Conservation (phyloP, 2,797 vertebrate genomes). For the Protonibea diacanthus region DNA sequence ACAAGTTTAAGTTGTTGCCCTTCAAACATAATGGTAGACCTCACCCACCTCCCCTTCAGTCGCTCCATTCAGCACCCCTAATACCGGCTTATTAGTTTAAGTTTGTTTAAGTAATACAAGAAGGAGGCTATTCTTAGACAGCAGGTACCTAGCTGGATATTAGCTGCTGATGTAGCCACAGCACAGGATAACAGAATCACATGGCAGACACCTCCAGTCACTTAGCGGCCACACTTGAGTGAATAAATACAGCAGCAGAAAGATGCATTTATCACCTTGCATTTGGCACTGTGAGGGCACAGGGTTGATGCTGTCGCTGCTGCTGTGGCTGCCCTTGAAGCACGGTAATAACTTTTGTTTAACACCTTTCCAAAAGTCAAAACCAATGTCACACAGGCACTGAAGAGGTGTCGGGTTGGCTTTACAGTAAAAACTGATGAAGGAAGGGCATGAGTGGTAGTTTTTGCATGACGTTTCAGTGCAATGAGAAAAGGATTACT, state of each 20-base stretch:
- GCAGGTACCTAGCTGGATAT: slow-evolving; percentile 34
- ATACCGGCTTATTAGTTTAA: slow-evolving; percentile 75
- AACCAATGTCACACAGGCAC: slow-evolving; percentile 3
- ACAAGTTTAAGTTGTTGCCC: slow-evolving; percentile 64
- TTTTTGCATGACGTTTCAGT: slow-evolving; percentile 41
- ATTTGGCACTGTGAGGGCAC: slow-evolving; percentile 18
- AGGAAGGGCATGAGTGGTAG: background rate
- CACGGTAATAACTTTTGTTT: slow-evolving; percentile 29
- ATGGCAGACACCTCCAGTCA: slow-evolving; percentile 35
- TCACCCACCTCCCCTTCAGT: slow-evolving; percentile 36
- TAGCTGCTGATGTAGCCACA: slow-evolving; percentile 31
- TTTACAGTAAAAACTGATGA: slow-evolving; percentile 30
- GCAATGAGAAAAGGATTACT: slow-evolving; percentile 46
- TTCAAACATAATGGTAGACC: slow-evolving; percentile 56
- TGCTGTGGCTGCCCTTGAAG: slow-evolving; percentile 2
- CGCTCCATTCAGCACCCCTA: slow-evolving; percentile 64
- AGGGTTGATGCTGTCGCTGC: background rate
- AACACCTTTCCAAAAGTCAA: slow-evolving; percentile 31
- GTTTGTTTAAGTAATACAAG: slow-evolving; percentile 70
- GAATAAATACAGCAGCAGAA: slow-evolving; percentile 55
- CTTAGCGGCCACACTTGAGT: slow-evolving; percentile 16
- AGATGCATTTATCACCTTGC: slow-evolving; percentile 35
- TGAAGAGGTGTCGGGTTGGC: background rate
- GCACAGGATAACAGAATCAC: slow-evolving; percentile 20
- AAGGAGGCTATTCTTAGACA: slow-evolving; percentile 61